Base-by-base conservation (phyloP, 2,888 invertebrate species). In the Mechanitis messenoides region DNA sequence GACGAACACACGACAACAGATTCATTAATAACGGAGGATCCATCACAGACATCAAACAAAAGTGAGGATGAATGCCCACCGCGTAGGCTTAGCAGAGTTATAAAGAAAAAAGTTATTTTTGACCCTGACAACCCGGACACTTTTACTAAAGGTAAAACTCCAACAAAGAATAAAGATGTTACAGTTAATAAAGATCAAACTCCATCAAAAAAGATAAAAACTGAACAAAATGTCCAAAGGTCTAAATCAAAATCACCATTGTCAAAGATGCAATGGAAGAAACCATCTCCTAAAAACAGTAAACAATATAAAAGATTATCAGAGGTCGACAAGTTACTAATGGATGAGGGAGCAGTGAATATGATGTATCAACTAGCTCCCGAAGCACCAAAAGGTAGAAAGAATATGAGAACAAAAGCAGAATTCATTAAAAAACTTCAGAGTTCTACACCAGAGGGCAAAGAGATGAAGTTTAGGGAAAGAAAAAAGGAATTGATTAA, bases 301-400 rank as follows among this genome's bases (percentile, higher is more conserved):
- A 79, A 85, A 74, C 92, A 92, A 74, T 91, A 92, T 67, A 92
- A 91, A 69, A 90, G 92, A 65, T 82, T 92, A 61, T 91, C 93
- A 31, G 96, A 96, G 85, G 91, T 96, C 59, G 95, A 96, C 73
- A 93, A 91, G 64, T 80, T 96, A 58, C 84, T 96, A 64, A 95
- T 94, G 85, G 96, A 96, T 78, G 96, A 96, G 77, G 96, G 96
- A 1, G 96, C 96, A 3, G 94, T 95, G 2, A 96, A 96, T 81
- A 94, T 96, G 93, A 88, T 96, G 53, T 95, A 95, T 74, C 94
- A 95, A 33, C 92, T 96, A 1, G 95, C 95, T 71, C 86, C 88
- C 53, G 90, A 90, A 73, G 89, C 89, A 50, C 81, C 84, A 28
- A 88, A 89, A 68, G 90, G 90, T 9, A 88, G 82, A 69, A 88